Evolutionary conservation across 2,797 vertebrate genomes (phyloP), one percentile per base, ranked within the genome.

Genomic region (Microctenopoma stevenorrisi): DNA sequence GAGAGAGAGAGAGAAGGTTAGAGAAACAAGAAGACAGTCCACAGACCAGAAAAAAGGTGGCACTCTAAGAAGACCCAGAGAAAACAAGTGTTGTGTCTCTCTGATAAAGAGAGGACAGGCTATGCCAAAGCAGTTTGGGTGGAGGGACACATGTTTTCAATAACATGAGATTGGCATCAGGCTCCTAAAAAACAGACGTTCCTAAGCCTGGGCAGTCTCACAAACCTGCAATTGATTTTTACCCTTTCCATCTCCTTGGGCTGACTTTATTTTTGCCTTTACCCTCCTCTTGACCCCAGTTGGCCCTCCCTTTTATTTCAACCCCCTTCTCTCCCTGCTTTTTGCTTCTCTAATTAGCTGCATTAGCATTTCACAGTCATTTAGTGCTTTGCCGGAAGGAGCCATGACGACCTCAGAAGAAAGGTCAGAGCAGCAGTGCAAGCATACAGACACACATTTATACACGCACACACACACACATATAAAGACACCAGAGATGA

Each of bases 321-420:
- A 50, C 42, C 38, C 72, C 65, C 68, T 57, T 68, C 64, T 62
- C 77, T 77, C 76, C 57, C 15, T 52, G 49, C 70, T 60, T 87
- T 86, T 79, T 16, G 72, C 83, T 83, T 87, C 83, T 66, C 83
- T 91, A 89, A 93, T 93, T 91, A 93, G 82, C 82, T 18, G 68
- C 78, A 91, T 93, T 91, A 92, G 88, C 91, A 91, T 91, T 90
- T 92, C 87, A 89, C 76, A 88, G 86, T 84, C 83, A 87, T 90
- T 89, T 86, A 87, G 76, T 14, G 76, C 64, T 69, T 85, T 5
- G 84, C 91, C 78, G 81, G 80, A 89, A 91, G 88, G 84, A 85
- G 76, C 78, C 47, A 42, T 1, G 37, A 38, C 76, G 87, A 92
- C 89, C 90, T 89, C 86, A 14, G 75, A 84, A 65, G 72, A 87